Percentiles rank a stretch among this genome's conserved stretches.
Conservation (phyloP, 37 sponge, comb jelly and placozoan genomes). For the Chondrosia reniformis region DNA sequence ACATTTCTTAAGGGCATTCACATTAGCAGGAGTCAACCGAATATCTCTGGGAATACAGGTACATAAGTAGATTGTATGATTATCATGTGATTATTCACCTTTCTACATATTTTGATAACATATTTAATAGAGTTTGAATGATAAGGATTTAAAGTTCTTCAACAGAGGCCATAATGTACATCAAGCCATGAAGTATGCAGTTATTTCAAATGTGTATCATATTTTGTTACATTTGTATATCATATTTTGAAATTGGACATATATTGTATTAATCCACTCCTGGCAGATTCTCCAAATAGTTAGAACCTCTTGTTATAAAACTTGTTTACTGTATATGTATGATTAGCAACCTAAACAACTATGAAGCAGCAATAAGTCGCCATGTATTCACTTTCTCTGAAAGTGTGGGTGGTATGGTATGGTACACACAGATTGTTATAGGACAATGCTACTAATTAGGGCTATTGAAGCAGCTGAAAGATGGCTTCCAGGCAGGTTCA, state of each 20-base stretch:
- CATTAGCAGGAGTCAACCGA: slow-evolving; percentile 64
- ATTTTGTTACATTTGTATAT: too few relatives aligned
- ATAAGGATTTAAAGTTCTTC: slow-evolving; percentile 51
- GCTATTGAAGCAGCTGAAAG: slow-evolving; percentile 29
- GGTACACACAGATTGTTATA: too few relatives aligned
- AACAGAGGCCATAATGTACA: slow-evolving; percentile 48
- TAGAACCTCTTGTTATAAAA: too few relatives aligned
- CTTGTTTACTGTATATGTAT: too few relatives aligned
- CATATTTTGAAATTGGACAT: too few relatives aligned
- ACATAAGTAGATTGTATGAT: background rate
- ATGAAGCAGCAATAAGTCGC: too few relatives aligned
- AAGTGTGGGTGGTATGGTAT: too few relatives aligned
- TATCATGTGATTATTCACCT: background rate
- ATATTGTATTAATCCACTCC: too few relatives aligned
- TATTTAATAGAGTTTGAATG: slow-evolving; percentile 33
- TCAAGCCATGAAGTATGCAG: slow-evolving; percentile 32
- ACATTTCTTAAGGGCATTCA: slow-evolving; percentile 35
- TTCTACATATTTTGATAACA: background rate
- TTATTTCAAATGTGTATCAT: too few relatives aligned
- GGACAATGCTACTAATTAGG: background rate
- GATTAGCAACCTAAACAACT: too few relatives aligned
- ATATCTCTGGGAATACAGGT: slow-evolving; percentile 78
- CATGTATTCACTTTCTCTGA: too few relatives aligned
- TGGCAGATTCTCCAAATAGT: too few relatives aligned
- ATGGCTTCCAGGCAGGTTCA: slow-evolving; percentile 47